Base-by-base conservation (phyloP, 2,888 invertebrate genomes). In the Lysandra coridon region DNA sequence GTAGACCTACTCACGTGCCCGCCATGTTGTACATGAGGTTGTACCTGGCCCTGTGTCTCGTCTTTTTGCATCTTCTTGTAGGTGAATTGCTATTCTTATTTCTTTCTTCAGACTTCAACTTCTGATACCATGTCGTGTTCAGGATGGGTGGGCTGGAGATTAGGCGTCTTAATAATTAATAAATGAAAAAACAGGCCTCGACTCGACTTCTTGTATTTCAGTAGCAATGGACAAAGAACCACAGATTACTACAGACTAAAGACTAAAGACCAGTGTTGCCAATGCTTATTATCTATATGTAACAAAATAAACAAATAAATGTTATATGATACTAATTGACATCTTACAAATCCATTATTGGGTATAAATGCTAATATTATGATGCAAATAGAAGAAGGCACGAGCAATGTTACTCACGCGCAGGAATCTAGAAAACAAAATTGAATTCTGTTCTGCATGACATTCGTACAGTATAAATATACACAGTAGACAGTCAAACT, bases 381-480 rank as follows among this genome's bases (percentile, higher is more conserved):
- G 79, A 37, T 33, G 74, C 79, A 74, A 49, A 79, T 60, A 79
- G 79, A 82, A 83, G 87, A 85, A 86, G 86, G 86, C 88, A 88
- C 87, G 89, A 89, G 85, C 86, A 87, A 86, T 88, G 88, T 88
- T 87, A 88, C 88, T 90, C 89, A 87, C 87, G 89, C 88, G 88
- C 88, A 89, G 83, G 89, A 87, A 88, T 90, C 88, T 90, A 88
- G 89, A 89, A 90, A 91, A 88, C 86, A 86, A 89, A 90, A 91
- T 89, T 89, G 88, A 89, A 91, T 90, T 90, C 87, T 86, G 87
- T 87, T 89, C 86, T 88, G 87, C 88, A 88, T 91, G 90, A 89
- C 89, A 91, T 92, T 92, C 90, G 86, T 86, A 57, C 57, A 57
- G 57, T 4, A 1, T 57, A 57, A 57, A 1, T 57, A 17, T 57